Base-by-base conservation (phyloP, 2,888 invertebrate species). In the Heliconius ethilla region DNA sequence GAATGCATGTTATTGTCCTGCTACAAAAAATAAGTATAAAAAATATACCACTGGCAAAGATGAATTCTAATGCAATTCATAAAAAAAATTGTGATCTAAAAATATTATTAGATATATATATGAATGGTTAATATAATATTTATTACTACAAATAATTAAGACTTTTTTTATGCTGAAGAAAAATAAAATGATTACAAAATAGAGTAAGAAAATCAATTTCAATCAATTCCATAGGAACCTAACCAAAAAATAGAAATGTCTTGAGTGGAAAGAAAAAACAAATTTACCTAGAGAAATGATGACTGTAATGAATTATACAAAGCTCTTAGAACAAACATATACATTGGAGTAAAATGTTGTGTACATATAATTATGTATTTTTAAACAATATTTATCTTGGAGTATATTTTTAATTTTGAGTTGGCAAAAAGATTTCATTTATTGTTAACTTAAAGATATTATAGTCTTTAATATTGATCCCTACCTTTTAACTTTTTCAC, bases 1-100 rank as follows among this genome's bases (percentile, higher is more conserved):
- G 84, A 95, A 96, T 81, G 97, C 98, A 0, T 99, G 98, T 86
- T 97, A 96, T 82, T 98, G 98, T 89, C 94, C 95, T 70, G 90
- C 95, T 76, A 82, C 84, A 83, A 95, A 90, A 88, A 94, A 86
- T 85, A 95, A 91, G 87, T 89, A 93, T 82, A 94, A 91, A 81
- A 95, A 95, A 87, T 95, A 94, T 85, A 87, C 95, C 40, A 82
- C 85, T 75, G 93, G 93, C 18, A 90, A 88, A 85, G 92, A 91
- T 63, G 92, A 92, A 62, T 86, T 93, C 76, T 93, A 88, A 76
- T n/a, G n/a, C 7, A 74, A 65, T 2, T n/a, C 13, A n/a, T n/a
- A 72, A n/a, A 59, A 3, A 22, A 3, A 45, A n/a, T 15, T 70
- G 72, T 72, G 13, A 72, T 33, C 29, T 27, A 29, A 1, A 55